Base-by-base conservation (phyloP, 2,888 invertebrate species). In the Scrobipalpa atriplicella region DNA sequence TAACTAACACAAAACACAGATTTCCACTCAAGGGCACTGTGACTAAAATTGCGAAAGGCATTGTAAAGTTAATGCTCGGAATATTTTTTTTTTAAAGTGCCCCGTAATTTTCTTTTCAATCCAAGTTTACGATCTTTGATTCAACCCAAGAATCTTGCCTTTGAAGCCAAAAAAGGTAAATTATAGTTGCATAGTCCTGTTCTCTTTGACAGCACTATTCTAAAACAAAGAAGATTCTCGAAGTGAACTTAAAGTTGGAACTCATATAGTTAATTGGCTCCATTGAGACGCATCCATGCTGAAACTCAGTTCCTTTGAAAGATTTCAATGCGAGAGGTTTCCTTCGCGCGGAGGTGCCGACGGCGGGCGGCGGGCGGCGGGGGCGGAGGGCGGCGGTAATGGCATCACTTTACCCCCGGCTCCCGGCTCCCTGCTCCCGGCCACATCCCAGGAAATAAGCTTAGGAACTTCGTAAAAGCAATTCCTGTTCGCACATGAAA, bases 401-500 rank as follows among this genome's bases (percentile, higher is more conserved):
- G 90, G 90, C 82, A 87, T 86, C 91, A 92, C 92, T 92, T 92
- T 90, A 89, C 87, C 79, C 89, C 84, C 88, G 80, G 82, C 86
- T 3, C 29, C 29, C 88, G 80, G 82, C 86, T n/a, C 89, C 84
- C 88, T 80, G 82, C 86, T 3, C 29, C 29, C 88, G 80, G 82
- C 86, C 86, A 85, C 87, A 85, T 51, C 86, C 82, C 89, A 88
- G 92, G 92, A 92, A 92, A 92, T 92, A 92, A 92, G 92, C 92
- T 92, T 90, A 89, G 86, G 86, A 91, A 92, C 90, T 91, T 85
- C 86, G 84, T 92, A 91, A 92, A 92, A 92, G 92, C 91, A 88
- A 91, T 91, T 91, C 81, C 86, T 82, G 75, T 87, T 89, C 87
- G 72, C 89, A 86, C 85, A 89, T 90, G 88, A 91, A 91, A 91